Evolutionary conservation across 2,888 invertebrate genomes (phyloP), one percentile per base, ranked within the genome.

Genomic region (Drosophila recens): DNA sequence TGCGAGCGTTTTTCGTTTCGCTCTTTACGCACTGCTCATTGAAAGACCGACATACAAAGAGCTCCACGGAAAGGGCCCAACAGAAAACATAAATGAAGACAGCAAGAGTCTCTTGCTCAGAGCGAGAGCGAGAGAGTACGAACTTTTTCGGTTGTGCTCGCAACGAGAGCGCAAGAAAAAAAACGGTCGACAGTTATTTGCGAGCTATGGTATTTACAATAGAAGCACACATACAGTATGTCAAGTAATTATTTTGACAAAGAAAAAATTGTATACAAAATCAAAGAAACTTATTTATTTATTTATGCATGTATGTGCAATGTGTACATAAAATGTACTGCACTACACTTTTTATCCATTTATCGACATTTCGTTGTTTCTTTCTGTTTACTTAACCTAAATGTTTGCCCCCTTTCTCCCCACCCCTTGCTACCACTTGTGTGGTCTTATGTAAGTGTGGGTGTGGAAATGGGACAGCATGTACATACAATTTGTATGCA

Each of bases 301-400:
- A 30, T 15, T 1, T 42, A 63, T 10, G 45, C 52, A 67, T 43
- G 51, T 36, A 30, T 30, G 8, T 30, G 5, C 30, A 30, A 2
- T 30, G 30, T 30, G 5, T 30, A 30, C 2, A 30, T 30, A 30
- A 8, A 57, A 63, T 62, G 34, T 66, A 43, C 63, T 61, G 45
- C 48, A 54, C 51, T 67, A 67, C 61, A 63, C 57, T 68, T 57
- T 64, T 75, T 36, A 45, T 46, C 36, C 48, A 27, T 79, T 88
- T 89, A 83, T 87, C 81, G 81, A 88, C 83, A 74, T 86, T 89
- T 72, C 57, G 52, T 62, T 67, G 61, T 57, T 68, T 52, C 42
- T 42, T 17, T 61, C 62, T 85, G 75, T 87, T 87, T 84, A 86
- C 80, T 84, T 84, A 84, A 84, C 87, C 87, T 71, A 87, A 80